Base-by-base conservation (phyloP, 2,888 invertebrate species). In the Watsonalla binaria region DNA sequence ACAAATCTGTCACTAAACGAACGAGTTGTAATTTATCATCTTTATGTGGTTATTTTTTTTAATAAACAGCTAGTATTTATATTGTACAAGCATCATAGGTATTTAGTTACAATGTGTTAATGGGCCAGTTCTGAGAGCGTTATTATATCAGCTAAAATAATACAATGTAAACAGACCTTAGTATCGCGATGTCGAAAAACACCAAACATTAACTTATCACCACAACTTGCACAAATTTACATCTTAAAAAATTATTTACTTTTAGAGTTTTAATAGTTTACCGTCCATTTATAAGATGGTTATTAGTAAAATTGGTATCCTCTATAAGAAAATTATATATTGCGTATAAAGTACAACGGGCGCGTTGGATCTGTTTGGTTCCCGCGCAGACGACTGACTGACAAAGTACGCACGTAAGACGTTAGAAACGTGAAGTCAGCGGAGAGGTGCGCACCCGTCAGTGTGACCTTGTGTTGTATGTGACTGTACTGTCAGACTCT, bases 371-470 rank as follows among this genome's bases (percentile, higher is more conserved):
- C 54, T 65, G 66, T 58, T 62, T 65, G 59, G 65, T 74, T 74
- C 66, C 66, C 76, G 78, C 77, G 78, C 74, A 66, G 60, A 76
- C 78, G 78, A 84, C 84, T 81, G 83, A 73, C 61, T 69, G 49
- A 47, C 34, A 52, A 52, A 62, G 65, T 62, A 63, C 57, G 56
- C 47, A 56, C 57, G 60, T 54, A 24, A 24, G 24, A 24, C 54
- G 56, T 50, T 49, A 51, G 54, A 47, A 37, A 52, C 51, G 63
- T 57, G 56, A 61, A 59, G 57, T 58, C 55, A 53, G 55, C 58
- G 51, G 65, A 62, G 70, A 76, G 75, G 74, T 75, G 71, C 72
- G 73, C 62, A 42, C 53, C 53, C 48, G 50, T 49, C 54, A 13
- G 54, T 47, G 59, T 63, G 72, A 70, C 76, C 76, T 76, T 76